Evolutionary conservation across 2,797 vertebrate genomes (phyloP).

Genomic region (Carapus acus): DNA sequence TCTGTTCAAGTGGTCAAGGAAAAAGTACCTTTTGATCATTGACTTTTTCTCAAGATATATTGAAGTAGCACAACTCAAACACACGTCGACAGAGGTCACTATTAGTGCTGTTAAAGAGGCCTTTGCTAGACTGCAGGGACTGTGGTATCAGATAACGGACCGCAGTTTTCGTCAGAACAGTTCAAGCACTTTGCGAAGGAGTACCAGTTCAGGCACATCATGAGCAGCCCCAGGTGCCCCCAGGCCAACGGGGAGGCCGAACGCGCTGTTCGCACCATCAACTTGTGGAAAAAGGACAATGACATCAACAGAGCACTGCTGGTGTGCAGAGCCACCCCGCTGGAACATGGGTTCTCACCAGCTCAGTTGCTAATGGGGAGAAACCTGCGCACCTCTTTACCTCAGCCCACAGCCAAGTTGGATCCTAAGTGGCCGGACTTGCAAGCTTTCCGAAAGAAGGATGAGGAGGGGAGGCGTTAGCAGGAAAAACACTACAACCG

Average conservation of each 20-base stretch:
- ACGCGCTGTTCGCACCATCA: constrained; percentile 10
- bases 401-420: constrained; percentile 11
- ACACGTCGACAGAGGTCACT: not conserved
- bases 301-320: constrained; percentile 10
- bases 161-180: not conserved
- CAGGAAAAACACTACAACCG: not conserved
- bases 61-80: constrained; percentile 9
- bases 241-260: constrained; percentile 1
- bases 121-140: not conserved
- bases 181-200: not conserved
- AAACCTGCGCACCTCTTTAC: constrained; percentile 10
- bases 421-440: constrained; percentile 5
- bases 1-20: constrained; percentile 12
- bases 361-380: constrained; percentile 27
- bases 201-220: not conserved
- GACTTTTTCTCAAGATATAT: constrained; percentile 22
- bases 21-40: constrained; percentile 8
- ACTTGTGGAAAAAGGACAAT: constrained; percentile 17
- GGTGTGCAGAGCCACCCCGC: constrained; percentile 7
- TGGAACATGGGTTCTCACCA: constrained; percentile 22
- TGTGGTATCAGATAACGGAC: not conserved
- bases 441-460: constrained; percentile 4
- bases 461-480: constrained; percentile 3
- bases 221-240: not conserved
- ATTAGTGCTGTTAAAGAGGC: constrained; percentile 1